Percentiles rank a stretch among this genome's conserved stretches.
These are phyloP conservation scores for Columba guinea DNA, from an alignment of 2,797 vertebrate genomes.

Conservation along the genomic window DNA sequence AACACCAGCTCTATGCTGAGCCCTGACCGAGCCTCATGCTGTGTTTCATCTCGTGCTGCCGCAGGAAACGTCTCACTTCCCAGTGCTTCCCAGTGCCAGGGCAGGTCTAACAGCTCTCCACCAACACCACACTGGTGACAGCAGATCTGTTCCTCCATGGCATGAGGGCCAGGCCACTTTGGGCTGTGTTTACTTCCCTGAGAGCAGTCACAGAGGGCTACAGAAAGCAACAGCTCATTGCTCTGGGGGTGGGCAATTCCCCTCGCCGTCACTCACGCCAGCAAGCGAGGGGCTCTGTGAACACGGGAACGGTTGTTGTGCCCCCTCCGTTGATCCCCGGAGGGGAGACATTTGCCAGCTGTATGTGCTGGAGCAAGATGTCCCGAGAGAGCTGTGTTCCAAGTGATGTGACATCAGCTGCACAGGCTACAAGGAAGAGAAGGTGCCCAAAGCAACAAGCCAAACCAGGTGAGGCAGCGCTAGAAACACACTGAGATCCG, in stretches of 20 bases:
- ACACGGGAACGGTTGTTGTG: neutral
- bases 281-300: neutral
- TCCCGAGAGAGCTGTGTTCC: neutral
- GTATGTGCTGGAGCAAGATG: neutral
- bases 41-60: neutral
- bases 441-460: neutral
- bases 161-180: fast-evolving
- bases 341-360: neutral
- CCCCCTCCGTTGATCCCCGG: neutral
- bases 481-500: neutral
- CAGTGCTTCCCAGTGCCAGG: neutral
- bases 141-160: neutral
- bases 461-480: neutral
- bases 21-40: neutral
- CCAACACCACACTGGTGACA: neutral
- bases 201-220: neutral
- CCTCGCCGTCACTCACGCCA: neutral
- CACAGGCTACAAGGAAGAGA: neutral
- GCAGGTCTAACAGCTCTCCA: neutral
- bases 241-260: neutral
- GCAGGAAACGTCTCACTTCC: neutral
- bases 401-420: neutral
- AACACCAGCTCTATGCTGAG: neutral
- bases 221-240: neutral
- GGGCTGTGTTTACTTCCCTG: neutral